Base-by-base conservation (phyloP, 2,113 vertebrate genomes). In the Serilophus lunatus region DNA sequence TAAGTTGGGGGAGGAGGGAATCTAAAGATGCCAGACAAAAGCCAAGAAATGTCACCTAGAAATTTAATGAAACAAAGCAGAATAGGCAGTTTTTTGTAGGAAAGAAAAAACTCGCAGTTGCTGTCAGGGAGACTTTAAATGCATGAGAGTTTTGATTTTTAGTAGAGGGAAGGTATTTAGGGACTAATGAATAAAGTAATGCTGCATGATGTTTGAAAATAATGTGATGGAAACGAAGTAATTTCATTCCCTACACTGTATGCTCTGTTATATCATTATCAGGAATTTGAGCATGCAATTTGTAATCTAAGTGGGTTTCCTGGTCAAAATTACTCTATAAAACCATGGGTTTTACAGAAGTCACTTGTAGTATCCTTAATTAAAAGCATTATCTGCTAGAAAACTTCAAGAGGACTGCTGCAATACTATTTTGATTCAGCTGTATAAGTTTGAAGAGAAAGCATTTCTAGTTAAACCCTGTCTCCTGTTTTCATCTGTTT, bases 121-220 rank as follows among this genome's bases (percentile, higher is more conserved):
- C 79, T 93, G 79, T 86, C 85, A 93, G 64, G 78, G 86, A 83
- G 54, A 86, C 51, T 94, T 89, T n/a, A 66, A 74, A 49, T 53
- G 47, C 15, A 2, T 61, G 22, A 49, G 47, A 56, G 18, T 77
- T 82, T 68, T 64, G 76, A 77, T 71, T 97, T 93, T 81, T 72
- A 68, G 68, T 82, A 90, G 76, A 86, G 60, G 47, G 56, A 93
- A 86, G 35, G 20, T 88, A 78, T 78, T 82, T 88, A 71, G 51
- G 18, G 53, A 53, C 68, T 92, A 93, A 94, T 82, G 87, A 86
- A 57, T 82, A 51, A 94, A 94, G 40, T 90, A 95, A 94, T 86
- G 40, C 68, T 90, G 10, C 51, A 40, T 75, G 60, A 69, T 92
- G 44, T 88, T 93, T 93, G 86, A 86, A 79, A 82, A 57, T 5